Evolutionary conservation across 2,888 invertebrate genomes (phyloP).

Genomic region (Coleophora flavipennella): DNA sequence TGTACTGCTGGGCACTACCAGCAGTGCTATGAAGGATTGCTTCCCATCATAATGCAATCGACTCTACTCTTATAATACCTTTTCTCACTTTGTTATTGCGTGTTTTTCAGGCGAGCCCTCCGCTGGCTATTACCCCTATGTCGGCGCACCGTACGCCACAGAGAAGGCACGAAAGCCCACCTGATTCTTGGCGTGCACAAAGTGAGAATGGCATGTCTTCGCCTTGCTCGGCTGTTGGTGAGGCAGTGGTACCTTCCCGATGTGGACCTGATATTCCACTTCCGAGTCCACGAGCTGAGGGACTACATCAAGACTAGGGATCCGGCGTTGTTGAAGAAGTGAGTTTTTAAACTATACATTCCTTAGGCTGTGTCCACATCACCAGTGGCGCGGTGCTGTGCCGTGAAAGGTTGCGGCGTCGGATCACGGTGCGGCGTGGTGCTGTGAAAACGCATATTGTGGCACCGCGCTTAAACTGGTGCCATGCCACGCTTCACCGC

Average conservation of each 20-base stretch:
- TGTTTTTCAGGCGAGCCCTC: constrained; percentile 67
- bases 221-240: constrained; percentile 73
- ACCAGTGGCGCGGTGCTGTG: no score
- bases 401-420: no score
- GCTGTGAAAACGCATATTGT: no score
- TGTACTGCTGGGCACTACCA: no score
- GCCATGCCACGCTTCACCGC: no score
- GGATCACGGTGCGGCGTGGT: no score
- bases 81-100: no score
- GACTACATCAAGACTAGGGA: constrained; percentile 65
- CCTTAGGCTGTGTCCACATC: no score
- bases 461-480: no score
- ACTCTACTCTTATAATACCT: neutral
- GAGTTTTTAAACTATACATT: constrained; percentile 36
- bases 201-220: constrained; percentile 71
- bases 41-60: no score
- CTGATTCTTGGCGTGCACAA: constrained; percentile 69
- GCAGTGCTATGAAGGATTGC: no score
- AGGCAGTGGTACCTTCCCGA: constrained; percentile 76
- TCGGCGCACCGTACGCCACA: constrained; percentile 71
- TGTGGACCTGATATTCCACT: constrained; percentile 76
- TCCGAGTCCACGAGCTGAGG: constrained; percentile 77
- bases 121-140: constrained; percentile 74
- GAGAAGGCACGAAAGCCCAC: constrained; percentile 79
- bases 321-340: constrained; percentile 75